Evolutionary conservation across 2,888 invertebrate species (phyloP).

Genomic region (Caenorhabditis parvicauda): DNA sequence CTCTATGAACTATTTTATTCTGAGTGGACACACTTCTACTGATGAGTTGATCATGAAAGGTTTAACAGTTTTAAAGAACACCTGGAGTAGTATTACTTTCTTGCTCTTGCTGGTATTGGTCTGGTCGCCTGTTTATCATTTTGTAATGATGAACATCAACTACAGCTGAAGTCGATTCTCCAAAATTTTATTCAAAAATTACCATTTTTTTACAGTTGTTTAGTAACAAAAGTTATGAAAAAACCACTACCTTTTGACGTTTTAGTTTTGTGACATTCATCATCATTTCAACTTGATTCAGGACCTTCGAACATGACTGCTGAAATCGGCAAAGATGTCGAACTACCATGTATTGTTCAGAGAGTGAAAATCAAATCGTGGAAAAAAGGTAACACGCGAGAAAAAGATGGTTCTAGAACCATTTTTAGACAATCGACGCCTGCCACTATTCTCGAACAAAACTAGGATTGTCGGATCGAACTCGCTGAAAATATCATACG

Average conservation of each 20-base stretch:
- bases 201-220: no score
- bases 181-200: no score
- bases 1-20: constrained; percentile 32
- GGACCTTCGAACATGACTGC: constrained; percentile 42
- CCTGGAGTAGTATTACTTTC: no score
- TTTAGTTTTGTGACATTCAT: no score
- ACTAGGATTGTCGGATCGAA: constrained; percentile 30
- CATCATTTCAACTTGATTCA: no score
- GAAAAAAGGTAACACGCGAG: constrained; percentile 27
- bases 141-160: no score
- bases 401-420: not conserved
- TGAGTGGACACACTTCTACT: constrained; percentile 7
- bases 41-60: constrained; percentile 25
- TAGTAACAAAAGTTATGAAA: no score
- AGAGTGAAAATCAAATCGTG: constrained; percentile 33
- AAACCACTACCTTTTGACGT: no score
- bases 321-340: constrained; percentile 24
- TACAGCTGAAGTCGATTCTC: no score
- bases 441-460: constrained; percentile 7
- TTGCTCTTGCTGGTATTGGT: no score
- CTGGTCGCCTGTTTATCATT: no score
- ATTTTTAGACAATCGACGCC: constrained; percentile 10
- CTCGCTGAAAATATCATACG: constrained; percentile 29
- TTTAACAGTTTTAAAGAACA: not conserved
- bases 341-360: constrained; percentile 33